phyloP scores from a whole-genome alignment of 2,797 vertebrate genomes.

The Selene dorsalis region DNA sequence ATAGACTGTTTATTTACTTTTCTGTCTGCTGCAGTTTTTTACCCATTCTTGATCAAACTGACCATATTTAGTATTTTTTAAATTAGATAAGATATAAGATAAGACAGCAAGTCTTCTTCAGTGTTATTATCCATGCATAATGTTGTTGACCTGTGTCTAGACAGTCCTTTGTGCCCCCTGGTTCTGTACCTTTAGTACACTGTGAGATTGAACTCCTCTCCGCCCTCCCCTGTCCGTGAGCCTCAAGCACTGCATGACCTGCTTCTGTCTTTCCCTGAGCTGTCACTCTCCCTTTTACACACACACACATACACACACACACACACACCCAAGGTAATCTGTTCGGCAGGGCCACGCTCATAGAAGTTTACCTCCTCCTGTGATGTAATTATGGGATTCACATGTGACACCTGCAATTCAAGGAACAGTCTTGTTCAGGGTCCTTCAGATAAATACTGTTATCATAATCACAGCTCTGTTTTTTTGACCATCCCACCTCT shows the following conservation, averaged over 20 bases:
- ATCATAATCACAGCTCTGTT: conserved; percentile 5
- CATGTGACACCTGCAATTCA: background rate
- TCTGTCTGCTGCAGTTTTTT: background rate
- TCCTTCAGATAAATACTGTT: background rate
- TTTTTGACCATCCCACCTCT: conserved; percentile 11
- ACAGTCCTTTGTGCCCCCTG: conserved; percentile 21
- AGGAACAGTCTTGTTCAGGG: no score
- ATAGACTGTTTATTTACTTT: background rate
- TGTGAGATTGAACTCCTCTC: conserved; percentile 20
- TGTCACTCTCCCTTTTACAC: conserved; percentile 40
- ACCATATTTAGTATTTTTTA: background rate
- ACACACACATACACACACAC: background rate
- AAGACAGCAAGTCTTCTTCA: background rate
- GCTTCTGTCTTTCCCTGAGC: conserved; percentile 48
- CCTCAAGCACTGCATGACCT: conserved; percentile 49
- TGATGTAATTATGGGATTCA: conserved; percentile 12
- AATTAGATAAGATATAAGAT: background rate
- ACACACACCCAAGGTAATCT: conserved; percentile 45
- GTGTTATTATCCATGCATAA: conserved; percentile 14
- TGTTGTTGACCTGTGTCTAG: conserved; percentile 51
- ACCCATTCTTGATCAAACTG: background rate
- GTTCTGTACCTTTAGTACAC: conserved; percentile 30
- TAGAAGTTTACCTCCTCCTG: conserved; percentile 13
- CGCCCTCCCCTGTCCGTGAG: conserved; percentile 4
- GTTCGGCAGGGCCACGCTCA: conserved; percentile 6